Conservation (phyloP, 2,888 invertebrate genomes). For the Automeris io region DNA sequence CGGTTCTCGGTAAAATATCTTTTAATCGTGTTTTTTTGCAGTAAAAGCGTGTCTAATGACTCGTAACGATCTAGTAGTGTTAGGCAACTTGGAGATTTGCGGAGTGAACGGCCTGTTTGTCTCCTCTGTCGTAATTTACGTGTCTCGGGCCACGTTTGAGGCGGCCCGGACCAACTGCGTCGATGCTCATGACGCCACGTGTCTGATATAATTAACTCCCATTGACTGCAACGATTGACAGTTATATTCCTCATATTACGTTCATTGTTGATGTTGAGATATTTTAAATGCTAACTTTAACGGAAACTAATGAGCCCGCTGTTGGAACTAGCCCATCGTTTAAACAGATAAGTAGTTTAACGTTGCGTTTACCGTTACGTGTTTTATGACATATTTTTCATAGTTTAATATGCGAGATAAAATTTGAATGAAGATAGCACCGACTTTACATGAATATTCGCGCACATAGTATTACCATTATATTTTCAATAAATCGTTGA, state of each 20-base stretch:
- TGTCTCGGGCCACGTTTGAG: slow-evolving; percentile 36
- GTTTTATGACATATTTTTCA: too few species aligned
- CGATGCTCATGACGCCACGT: slow-evolving; percentile 40
- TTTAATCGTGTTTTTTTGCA: slow-evolving; percentile 9
- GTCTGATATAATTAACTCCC: slow-evolving; percentile 53
- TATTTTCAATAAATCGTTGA: too few species aligned
- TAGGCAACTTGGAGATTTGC: slow-evolving; percentile 48
- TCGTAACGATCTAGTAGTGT: slow-evolving; percentile 43
- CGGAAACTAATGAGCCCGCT: slow-evolving; percentile 20
- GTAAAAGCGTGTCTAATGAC: slow-evolving; percentile 48
- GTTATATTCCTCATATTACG: slow-evolving; percentile 24
- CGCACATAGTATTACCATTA: too few species aligned
- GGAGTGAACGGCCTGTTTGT: slow-evolving; percentile 45
- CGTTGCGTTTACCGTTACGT: too few species aligned
- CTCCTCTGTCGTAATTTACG: slow-evolving; percentile 51
- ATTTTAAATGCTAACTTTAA: slow-evolving; percentile 17
- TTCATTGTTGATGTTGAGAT: slow-evolving; percentile 37
- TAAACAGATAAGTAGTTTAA: slow-evolving; percentile 27
- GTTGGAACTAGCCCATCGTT: too few species aligned
- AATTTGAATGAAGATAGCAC: too few species aligned
- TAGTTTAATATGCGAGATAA: too few species aligned
- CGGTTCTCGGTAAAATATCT: background rate
- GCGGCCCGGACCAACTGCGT: slow-evolving; percentile 24
- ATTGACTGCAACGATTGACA: slow-evolving; percentile 45
- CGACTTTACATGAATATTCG: too few species aligned